Base-by-base conservation (phyloP, 2,797 vertebrate species). In the Argya squamiceps region DNA sequence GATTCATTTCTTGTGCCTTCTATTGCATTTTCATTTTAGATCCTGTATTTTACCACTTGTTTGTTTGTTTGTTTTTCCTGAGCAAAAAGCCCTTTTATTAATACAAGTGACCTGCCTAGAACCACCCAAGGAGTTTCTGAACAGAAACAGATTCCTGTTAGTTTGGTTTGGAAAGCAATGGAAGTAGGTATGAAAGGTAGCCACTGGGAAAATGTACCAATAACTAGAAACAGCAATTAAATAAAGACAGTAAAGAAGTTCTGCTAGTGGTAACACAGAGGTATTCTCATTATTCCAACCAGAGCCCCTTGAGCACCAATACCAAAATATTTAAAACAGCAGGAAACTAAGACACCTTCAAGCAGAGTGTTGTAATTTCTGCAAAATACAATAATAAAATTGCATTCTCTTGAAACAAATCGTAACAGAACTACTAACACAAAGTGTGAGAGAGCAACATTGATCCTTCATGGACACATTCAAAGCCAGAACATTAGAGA, bases 261-360 rank as follows among this genome's bases (percentile, higher is more conserved):
- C 32, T 77, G 12, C 14, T 30, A 12, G 7, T 13, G 22, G 10
- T 21, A 49, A 81, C 9, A 80, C 5, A 62, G 47, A 55, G 26
- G 3, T 62, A 34, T 62, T 58, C 11, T 73, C 30, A 18, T 29
- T 92, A 56, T 22, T 89, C 4, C 15, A 37, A 1, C 34, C 39
- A 76, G 34, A 50, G 0, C 2, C 9, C 7, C 23, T 44, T 41
- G 23, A 0, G 2, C 14, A 67, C 30, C 0, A 3, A 13, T 10
- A 2, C 13, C 12, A 78, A 88, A 79, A 65, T 32, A n/a, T 44
- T 87, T 79, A 15, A 64, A 87, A 27, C 15, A 81, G 36, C 0
- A 1, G 27, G 55, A 76, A 93, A 87, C 7, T 4, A 2, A 59
- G 50, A 59, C 6, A 47, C 17, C 55, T 75, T 22, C 22, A 39